Evolutionary conservation across 2,888 invertebrate species (phyloP).

Genomic region (Anthophora plumipes): DNA sequence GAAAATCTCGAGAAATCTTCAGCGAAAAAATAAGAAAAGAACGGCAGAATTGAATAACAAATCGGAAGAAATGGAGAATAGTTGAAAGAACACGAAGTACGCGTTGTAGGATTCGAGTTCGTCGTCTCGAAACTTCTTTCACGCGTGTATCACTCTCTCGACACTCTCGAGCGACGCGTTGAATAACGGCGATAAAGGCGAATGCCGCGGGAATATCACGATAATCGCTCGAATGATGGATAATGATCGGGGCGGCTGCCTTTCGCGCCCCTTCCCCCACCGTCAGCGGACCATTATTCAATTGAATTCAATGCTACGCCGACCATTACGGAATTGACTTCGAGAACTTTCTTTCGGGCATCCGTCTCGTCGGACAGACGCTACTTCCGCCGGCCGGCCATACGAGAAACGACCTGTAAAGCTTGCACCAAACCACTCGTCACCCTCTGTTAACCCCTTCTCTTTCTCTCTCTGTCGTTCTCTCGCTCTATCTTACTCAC

Average conservation of each 20-base stretch:
- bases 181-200: constrained; percentile 77
- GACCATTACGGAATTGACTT: constrained; percentile 84
- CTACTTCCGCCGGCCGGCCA: constrained; percentile 69
- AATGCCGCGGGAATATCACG: constrained; percentile 79
- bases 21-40: no score
- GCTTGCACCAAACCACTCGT: not conserved
- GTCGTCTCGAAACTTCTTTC: constrained; percentile 68
- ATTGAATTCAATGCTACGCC: constrained; percentile 84
- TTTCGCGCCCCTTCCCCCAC: constrained; percentile 73
- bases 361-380: constrained; percentile 78
- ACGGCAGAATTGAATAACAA: no score
- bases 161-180: constrained; percentile 68
- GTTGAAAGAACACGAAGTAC: not conserved
- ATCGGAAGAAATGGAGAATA: not conserved
- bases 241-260: constrained; percentile 82
- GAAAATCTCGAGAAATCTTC: no score
- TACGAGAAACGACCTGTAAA: constrained; percentile 58
- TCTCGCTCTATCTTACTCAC: no score
- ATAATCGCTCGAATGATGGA: constrained; percentile 80
- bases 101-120: constrained; percentile 40
- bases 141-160: constrained; percentile 66
- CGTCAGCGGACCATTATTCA: constrained; percentile 80
- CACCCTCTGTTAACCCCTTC: not conserved
- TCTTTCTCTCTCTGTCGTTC: no score
- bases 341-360: constrained; percentile 84